Conservation (phyloP, 2,888 invertebrate genomes). For the Pachliopta kotzebuea region DNA sequence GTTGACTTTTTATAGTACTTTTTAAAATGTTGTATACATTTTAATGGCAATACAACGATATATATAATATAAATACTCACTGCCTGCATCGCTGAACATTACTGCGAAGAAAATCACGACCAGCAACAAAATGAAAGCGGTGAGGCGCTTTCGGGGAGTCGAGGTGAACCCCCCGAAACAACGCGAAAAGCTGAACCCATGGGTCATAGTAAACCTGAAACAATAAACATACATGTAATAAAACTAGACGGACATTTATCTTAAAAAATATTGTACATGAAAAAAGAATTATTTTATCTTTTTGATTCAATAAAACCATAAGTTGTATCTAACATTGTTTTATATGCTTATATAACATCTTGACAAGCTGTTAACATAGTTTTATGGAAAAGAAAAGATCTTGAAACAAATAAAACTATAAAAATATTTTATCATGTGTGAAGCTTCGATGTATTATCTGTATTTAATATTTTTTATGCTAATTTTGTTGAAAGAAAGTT, state of each 20-base stretch:
- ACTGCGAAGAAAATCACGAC: constrained; percentile 8
- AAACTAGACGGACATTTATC: neutral
- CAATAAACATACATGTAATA: constrained; percentile 3
- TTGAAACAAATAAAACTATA: too few species aligned
- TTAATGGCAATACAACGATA: too few species aligned
- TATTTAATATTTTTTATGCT: too few species aligned
- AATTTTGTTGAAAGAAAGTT: too few species aligned
- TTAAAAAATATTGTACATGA: neutral
- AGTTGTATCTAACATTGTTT: too few species aligned
- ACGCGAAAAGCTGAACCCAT: constrained; percentile 16
- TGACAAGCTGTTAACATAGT: too few species aligned
- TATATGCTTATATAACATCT: too few species aligned
- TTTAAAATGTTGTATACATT: too few species aligned
- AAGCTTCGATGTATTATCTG: too few species aligned
- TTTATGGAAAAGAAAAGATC: too few species aligned
- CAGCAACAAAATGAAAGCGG: constrained; percentile 1
- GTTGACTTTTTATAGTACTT: too few species aligned
- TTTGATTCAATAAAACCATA: neutral
- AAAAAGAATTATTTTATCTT: neutral
- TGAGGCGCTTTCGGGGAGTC: constrained; percentile 29
- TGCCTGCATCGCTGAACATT: constrained; percentile 7
- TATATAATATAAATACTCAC: constrained; percentile 20
- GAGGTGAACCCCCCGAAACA: constrained; percentile 17
- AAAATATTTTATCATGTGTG: too few species aligned
- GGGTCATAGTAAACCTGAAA: constrained; percentile 23